Conservation (phyloP, 2,888 invertebrate species). For the Hirtodrosophila alboralis region DNA sequence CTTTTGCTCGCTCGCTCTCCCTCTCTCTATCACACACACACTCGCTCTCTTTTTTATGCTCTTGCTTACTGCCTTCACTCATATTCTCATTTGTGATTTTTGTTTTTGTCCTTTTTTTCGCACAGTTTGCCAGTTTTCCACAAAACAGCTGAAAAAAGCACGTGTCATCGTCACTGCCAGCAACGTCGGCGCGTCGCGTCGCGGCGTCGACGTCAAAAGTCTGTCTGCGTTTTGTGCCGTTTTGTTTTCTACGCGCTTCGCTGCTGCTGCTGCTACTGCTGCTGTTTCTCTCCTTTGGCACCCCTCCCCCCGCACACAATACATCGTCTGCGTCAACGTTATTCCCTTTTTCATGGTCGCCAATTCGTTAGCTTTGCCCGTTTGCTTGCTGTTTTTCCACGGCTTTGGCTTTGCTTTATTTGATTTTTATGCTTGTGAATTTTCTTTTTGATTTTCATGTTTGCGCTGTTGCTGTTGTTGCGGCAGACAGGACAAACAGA, state of each 20-base stretch:
- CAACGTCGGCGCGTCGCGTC: conserved; percentile 10
- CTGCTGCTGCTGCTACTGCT: conserved; percentile 18
- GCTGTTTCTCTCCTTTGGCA: conserved; percentile 19
- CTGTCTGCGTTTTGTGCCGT: conserved; percentile 67
- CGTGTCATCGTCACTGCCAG: conserved; percentile 77
- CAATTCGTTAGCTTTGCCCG: conserved; percentile 49
- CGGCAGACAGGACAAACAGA: conserved; percentile 74
- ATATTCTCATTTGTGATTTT: conserved; percentile 60
- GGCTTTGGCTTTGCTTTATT: conserved; percentile 55
- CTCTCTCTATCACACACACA: conserved; percentile 8
- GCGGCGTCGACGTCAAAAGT: conserved; percentile 46
- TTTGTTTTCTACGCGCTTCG: conserved; percentile 57
- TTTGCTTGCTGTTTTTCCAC: conserved; percentile 47
- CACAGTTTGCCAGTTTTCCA: conserved; percentile 74
- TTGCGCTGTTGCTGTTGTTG: conserved; percentile 35
- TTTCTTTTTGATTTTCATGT: conserved; percentile 60
- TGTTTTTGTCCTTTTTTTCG: conserved; percentile 72
- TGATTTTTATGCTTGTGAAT: conserved; percentile 71
- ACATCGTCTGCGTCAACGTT: conserved; percentile 7
- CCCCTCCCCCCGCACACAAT: too few species aligned
- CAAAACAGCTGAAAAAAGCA: conserved; percentile 84
- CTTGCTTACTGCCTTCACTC: conserved; percentile 26
- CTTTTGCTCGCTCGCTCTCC: conserved; percentile 15
- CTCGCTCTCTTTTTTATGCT: conserved; percentile 24
- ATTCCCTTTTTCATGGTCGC: conserved; percentile 69